A percentile compares a stretch with the other conserved stretches of the same genome.
Conservation (phyloP, 1,140 invertebrate species). For the Teleopsis dalmanni region DNA sequence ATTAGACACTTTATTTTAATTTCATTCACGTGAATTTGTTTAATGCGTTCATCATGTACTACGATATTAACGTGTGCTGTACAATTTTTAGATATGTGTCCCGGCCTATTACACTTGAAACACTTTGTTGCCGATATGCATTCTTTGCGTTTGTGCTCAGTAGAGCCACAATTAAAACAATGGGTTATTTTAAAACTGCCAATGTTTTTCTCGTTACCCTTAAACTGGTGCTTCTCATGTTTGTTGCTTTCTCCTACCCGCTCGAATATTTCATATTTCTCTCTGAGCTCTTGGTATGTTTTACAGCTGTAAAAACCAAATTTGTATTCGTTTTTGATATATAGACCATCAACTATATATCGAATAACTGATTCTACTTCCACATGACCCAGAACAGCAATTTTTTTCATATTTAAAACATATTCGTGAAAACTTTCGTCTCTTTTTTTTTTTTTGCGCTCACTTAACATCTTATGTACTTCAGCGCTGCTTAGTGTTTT, state of each 20-base stretch:
- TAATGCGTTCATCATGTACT: not conserved
- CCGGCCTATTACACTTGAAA: slow-evolving; percentile 1
- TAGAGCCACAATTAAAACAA: too few relatives aligned
- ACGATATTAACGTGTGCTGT: not conserved
- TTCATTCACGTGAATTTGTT: not conserved
- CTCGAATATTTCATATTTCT: not conserved
- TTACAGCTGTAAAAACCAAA: not conserved
- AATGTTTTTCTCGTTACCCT: too few relatives aligned
- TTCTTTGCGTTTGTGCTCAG: too few relatives aligned
- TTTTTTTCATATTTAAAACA: not conserved
- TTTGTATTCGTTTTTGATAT: not conserved
- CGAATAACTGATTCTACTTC: slow-evolving; percentile 1
- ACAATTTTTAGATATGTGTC: slow-evolving; percentile 4
- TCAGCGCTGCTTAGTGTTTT: not conserved
- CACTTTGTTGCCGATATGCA: not conserved
- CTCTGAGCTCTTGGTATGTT: not conserved
- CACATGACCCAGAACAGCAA: not conserved
- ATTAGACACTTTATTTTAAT: not conserved
- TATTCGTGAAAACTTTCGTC: not conserved
- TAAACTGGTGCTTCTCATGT: not conserved
- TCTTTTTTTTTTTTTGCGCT: not conserved
- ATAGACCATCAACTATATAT: not conserved
- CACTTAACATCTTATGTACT: not conserved
- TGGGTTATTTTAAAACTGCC: too few relatives aligned
- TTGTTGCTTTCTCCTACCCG: too few relatives aligned